A percentile compares a stretch with the other conserved stretches of the same genome.
phyloP scores from a whole-genome alignment of 2,797 vertebrate genomes.

The Sarcoramphus papa region DNA sequence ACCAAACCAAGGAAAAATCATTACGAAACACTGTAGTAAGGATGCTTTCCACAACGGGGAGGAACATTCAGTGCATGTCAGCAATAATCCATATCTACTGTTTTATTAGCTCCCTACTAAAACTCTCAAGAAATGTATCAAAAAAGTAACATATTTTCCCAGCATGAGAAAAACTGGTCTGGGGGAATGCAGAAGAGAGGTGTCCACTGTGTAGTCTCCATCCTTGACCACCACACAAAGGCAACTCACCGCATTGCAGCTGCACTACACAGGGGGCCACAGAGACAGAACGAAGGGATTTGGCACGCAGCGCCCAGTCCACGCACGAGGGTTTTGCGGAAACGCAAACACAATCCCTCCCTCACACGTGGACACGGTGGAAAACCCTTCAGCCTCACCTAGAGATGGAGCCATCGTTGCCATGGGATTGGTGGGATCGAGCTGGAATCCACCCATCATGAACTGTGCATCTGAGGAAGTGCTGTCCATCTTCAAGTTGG shows the following conservation, averaged over 20 bases:
- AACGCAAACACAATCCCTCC: background rate
- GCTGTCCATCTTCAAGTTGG: constrained; percentile 91
- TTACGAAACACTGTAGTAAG: background rate
- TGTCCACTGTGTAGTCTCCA: background rate
- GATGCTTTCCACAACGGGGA: background rate
- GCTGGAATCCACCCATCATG: constrained; percentile 92
- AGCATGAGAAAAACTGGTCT: background rate
- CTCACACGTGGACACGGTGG: background rate
- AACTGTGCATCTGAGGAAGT: constrained; percentile 88
- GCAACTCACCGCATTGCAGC: accelerated
- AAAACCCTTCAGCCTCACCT: constrained; percentile 77
- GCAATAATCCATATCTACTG: accelerated
- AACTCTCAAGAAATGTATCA: background rate
- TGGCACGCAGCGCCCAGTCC: accelerated
- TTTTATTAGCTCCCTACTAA: background rate
- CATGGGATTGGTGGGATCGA: constrained; percentile 86
- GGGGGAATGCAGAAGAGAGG: background rate
- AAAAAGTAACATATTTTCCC: background rate
- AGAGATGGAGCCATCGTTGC: constrained; percentile 88
- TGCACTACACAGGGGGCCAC: too few relatives aligned
- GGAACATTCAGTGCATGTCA: accelerated
- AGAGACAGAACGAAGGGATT: background rate
- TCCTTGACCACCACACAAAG: background rate
- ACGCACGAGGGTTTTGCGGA: accelerated
- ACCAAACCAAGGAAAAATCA: background rate